Conservation (phyloP, 2,888 invertebrate species). For the Salpingus planirostris region DNA sequence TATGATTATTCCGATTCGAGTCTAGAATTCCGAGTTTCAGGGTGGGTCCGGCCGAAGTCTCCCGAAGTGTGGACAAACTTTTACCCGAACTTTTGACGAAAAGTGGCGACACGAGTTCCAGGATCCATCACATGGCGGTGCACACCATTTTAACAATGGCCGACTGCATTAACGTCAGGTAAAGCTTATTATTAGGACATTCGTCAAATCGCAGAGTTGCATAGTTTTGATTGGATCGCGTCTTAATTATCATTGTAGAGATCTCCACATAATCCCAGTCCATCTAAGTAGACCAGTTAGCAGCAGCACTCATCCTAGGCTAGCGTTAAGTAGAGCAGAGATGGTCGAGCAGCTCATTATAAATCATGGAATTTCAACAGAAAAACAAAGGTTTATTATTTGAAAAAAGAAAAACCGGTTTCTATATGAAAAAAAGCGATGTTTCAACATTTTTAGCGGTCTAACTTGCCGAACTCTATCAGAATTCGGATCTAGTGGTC, state of each 20-base stretch:
- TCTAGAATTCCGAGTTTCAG: no score
- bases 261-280: constrained; percentile 73
- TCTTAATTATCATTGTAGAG: constrained; percentile 42
- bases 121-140: constrained; percentile 79
- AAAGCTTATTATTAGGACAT: constrained; percentile 12
- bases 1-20: no score
- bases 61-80: constrained; percentile 72
- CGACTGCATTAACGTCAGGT: constrained; percentile 71
- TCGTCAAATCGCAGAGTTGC: no score
- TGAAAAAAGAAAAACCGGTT: no score
- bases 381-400: constrained; percentile 67
- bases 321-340: constrained; percentile 77
- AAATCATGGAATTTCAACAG: constrained; percentile 76
- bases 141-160: constrained; percentile 81
- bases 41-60: constrained; percentile 73
- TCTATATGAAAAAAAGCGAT: neutral
- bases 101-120: constrained; percentile 78
- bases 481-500: constrained; percentile 77
- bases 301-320: constrained; percentile 75
- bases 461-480: constrained; percentile 74
- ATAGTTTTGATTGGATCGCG: neutral
- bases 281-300: constrained; percentile 76
- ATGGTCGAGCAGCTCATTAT: constrained; percentile 81
- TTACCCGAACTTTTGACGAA: constrained; percentile 76
- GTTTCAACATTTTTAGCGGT: constrained; percentile 49